Evolutionary conservation across 2,113 vertebrate species (phyloP).

Genomic region (Catharus minimus): DNA sequence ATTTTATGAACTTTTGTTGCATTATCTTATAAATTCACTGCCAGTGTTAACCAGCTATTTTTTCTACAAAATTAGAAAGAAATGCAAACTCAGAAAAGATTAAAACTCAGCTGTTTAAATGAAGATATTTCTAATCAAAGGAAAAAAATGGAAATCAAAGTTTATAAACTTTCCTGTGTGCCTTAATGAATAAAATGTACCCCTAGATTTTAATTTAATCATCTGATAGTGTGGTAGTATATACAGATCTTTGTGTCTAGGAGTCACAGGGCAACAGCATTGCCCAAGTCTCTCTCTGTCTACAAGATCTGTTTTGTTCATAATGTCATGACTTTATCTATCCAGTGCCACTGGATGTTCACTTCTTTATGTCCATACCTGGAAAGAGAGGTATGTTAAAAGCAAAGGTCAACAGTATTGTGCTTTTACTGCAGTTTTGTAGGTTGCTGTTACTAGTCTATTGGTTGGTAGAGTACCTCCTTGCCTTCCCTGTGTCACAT

Average conservation of each 20-base stretch:
- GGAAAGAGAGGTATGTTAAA: neutral
- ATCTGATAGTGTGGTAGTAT: neutral
- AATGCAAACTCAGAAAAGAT: neutral
- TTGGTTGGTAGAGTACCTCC: neutral
- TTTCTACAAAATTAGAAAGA: neutral
- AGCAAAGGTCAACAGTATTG: neutral
- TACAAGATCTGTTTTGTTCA: neutral
- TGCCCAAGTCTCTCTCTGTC: neutral
- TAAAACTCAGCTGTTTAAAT: neutral
- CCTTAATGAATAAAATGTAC: neutral
- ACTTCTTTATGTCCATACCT: neutral
- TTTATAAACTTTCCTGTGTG: neutral
- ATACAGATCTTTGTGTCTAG: neutral
- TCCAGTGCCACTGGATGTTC: neutral
- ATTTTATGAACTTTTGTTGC: neutral
- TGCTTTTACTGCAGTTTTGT: neutral
- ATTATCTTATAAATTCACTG: neutral
- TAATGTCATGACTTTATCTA: neutral
- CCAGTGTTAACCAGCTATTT: neutral
- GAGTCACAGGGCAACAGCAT: neutral
- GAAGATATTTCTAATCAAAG: neutral
- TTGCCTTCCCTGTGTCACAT: rapidly evolving
- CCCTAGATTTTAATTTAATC: neutral
- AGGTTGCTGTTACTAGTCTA: neutral
- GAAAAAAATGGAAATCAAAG: neutral